Evolutionary conservation across 2,888 invertebrate species (phyloP).

Genomic region (Drosophila neonasuta): DNA sequence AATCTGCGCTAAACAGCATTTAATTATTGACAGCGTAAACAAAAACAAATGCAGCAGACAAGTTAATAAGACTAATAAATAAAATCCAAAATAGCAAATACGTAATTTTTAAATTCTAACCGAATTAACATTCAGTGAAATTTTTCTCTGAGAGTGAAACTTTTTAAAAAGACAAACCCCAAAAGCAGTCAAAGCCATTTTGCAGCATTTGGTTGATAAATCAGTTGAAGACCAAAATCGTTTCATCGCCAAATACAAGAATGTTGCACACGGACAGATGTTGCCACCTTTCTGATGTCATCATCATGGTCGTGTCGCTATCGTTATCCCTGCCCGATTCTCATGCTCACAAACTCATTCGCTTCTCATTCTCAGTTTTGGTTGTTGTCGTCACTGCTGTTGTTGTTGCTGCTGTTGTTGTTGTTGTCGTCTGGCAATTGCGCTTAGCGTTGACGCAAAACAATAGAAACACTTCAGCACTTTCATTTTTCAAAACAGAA

Average conservation of each 20-base stretch:
- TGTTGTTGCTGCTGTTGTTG: slow-evolving; percentile 15
- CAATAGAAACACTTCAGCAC: slow-evolving; percentile 76
- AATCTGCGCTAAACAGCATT: too few relatives aligned
- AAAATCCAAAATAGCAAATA: too few relatives aligned
- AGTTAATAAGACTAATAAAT: too few relatives aligned
- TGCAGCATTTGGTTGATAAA: not conserved
- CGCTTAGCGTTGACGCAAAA: slow-evolving; percentile 65
- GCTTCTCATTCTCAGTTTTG: slow-evolving; percentile 14
- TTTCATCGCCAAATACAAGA: not conserved
- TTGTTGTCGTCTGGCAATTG: slow-evolving; percentile 43
- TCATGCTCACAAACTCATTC: slow-evolving; percentile 6
- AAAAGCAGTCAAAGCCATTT: not conserved
- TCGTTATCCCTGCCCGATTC: slow-evolving; percentile 1
- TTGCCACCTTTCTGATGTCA: slow-evolving; percentile 27
- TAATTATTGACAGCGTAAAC: too few relatives aligned
- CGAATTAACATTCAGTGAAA: too few relatives aligned
- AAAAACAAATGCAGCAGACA: too few relatives aligned
- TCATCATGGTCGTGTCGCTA: slow-evolving; percentile 14
- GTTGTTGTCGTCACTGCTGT: not conserved
- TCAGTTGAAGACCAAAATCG: not conserved
- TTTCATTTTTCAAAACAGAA: slow-evolving; percentile 63
- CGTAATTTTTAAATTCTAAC: too few relatives aligned
- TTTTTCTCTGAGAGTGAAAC: not conserved
- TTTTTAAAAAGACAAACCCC: not conserved
- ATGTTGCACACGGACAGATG: slow-evolving; percentile 6